A percentile compares a stretch with the other conserved stretches of the same genome.
phyloP scores from a whole-genome alignment of 2,888 invertebrate genomes.

The Uloborus plumipes region DNA sequence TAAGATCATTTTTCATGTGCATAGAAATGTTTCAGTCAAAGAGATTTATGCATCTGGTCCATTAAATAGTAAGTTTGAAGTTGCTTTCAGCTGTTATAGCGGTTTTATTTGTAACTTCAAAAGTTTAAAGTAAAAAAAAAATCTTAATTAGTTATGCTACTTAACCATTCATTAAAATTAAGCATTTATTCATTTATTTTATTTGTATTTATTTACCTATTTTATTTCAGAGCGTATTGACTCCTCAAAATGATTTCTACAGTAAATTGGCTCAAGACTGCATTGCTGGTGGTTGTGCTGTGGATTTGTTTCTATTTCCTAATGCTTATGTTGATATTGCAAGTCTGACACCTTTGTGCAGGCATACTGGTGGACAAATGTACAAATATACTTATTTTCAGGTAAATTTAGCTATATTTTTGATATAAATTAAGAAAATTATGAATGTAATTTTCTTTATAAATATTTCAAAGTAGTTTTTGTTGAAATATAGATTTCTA shows the following conservation, averaged over 20 bases:
- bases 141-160: no score
- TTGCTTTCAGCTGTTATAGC: no score
- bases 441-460: not conserved
- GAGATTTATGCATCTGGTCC: no score
- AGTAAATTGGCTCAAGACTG: conserved; percentile 95
- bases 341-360: conserved; percentile 90
- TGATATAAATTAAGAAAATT: not conserved
- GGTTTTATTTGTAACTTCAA: no score
- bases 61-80: no score
- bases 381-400: conserved; percentile 81
- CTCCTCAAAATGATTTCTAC: conserved; percentile 90
- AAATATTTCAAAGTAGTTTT: not conserved
- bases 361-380: conserved; percentile 94
- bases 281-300: conserved; percentile 90
- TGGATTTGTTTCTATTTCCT: conserved; percentile 90
- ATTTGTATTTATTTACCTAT: no score
- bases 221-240: conserved; percentile 72
- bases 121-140: no score
- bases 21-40: no score
- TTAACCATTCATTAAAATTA: no score
- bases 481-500: no score
- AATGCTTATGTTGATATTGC: conserved; percentile 90
- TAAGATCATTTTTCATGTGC: no score
- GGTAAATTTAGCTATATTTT: conserved; percentile 8
- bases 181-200: no score